Base-by-base conservation (phyloP, 2,888 invertebrate genomes). In the Cheilosia vulpina region DNA sequence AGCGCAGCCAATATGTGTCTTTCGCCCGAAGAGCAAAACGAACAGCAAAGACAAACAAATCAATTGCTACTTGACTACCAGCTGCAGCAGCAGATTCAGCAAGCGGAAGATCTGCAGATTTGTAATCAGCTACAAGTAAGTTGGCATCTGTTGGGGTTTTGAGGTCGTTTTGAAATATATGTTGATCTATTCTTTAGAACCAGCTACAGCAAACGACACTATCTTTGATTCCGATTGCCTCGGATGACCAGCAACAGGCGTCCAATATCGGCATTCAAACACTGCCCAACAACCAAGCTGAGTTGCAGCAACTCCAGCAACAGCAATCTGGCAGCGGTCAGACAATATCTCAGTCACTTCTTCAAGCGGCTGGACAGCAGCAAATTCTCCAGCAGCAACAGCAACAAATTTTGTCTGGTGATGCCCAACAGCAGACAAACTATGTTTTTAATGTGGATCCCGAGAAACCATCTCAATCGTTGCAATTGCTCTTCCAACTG, bases 11-110 rank as follows among this genome's bases (percentile, higher is more conserved):
- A 84, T 24, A 87, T 91, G 50, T 82, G 82, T 82, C 88, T 91
- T 45, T 89, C 88, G 60, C 88, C 88, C 0, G 90, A 90, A 60
- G 91, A 91, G 34, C 82, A 89, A 57, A 84, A 88, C n/a, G 90
- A 91, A 63, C 88, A 88, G 52, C 91, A 91, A 76, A 89, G 89
- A 19, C 91, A 91, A 87, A 88, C 90, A 11, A 91, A 91, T 88
- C 91, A 91, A 85, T 88, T 92, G 52, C 89, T 92, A 11, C 88
- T 92, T 24, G 92, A 92, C 75, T 92, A 92, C 87, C 92, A 93
- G 71, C 89, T 93, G 88, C 93, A 93, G 87, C 92, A 93, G 68
- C 93, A 92, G 71, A 89, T 92, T 38, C 91, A 91, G 71, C 92
- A 93, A 66, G 90, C 90, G 78, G 93, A 93, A 88, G 93, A 92